Evolutionary conservation across 2,888 invertebrate genomes (phyloP).

Genomic region (Lasioglossum leucozonium): DNA sequence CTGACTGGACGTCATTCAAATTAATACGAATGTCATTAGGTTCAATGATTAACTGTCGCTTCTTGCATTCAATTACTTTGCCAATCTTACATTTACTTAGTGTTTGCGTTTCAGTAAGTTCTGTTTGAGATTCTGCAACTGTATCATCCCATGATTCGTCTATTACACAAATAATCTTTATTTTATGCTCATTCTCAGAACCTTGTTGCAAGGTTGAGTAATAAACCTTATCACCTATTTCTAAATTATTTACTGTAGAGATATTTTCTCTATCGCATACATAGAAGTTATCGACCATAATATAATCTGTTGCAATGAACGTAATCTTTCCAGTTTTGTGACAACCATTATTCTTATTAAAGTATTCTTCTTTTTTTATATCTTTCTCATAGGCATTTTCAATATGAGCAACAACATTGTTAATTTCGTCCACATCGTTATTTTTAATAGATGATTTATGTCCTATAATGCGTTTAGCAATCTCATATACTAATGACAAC

Average conservation of each 20-base stretch:
- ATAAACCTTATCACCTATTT: slow-evolving; percentile 86
- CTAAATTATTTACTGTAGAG: slow-evolving; percentile 81
- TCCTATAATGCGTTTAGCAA: slow-evolving; percentile 60
- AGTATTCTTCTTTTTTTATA: neutral
- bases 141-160: slow-evolving; percentile 50
- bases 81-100: slow-evolving; percentile 81
- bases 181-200: slow-evolving; percentile 84
- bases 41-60: slow-evolving; percentile 84
- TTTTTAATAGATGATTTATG: slow-evolving; percentile 2
- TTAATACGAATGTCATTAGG: slow-evolving; percentile 87
- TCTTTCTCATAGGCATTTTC: slow-evolving; percentile 53
- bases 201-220: slow-evolving; percentile 86
- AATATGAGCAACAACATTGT: slow-evolving; percentile 68
- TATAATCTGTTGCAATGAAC: slow-evolving; percentile 84
- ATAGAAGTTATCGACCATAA: slow-evolving; percentile 87
- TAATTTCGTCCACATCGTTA: slow-evolving; percentile 62
- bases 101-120: slow-evolving; percentile 30
- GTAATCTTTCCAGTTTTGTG: slow-evolving; percentile 87
- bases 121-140: slow-evolving; percentile 38
- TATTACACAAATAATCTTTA: slow-evolving; percentile 86
- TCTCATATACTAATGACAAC: slow-evolving; percentile 58
- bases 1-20: slow-evolving; percentile 87
- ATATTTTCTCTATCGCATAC: slow-evolving; percentile 85
- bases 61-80: slow-evolving; percentile 83
- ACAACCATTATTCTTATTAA: slow-evolving; percentile 69